phyloP scores from a whole-genome alignment of 2,113 vertebrate genomes.

The Thalassarche chlororhynchos region DNA sequence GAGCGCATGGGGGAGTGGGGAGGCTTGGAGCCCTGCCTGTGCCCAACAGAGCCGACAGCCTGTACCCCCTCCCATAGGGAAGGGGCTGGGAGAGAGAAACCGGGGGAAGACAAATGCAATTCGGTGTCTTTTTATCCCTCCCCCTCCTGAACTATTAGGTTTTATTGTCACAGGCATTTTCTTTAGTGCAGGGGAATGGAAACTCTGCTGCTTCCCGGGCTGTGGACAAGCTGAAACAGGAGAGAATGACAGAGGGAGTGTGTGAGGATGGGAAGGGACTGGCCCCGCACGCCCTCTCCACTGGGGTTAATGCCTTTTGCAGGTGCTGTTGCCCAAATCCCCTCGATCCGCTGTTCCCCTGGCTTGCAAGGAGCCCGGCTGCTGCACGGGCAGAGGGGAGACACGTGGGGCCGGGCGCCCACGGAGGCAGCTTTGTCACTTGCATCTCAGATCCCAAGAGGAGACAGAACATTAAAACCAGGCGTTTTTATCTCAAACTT shows the following conservation, averaged over 20 bases:
- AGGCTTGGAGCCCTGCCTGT: rapidly evolving
- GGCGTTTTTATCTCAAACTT: neutral
- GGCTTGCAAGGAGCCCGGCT: rapidly evolving
- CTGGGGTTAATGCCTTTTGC: slow-evolving; percentile 22
- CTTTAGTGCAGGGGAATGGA: neutral
- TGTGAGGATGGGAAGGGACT: neutral
- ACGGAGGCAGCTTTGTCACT: neutral
- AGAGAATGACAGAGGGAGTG: neutral
- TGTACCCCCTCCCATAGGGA: neutral
- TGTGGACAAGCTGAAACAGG: neutral
- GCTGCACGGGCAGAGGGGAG: neutral
- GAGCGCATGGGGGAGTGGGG: neutral
- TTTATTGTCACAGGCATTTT: slow-evolving; percentile 12
- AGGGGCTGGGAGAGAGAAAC: neutral
- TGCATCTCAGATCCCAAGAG: neutral
- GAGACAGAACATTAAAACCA: neutral
- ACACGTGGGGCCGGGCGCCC: rapidly evolving
- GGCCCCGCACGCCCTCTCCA: neutral
- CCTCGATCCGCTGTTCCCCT: rapidly evolving
- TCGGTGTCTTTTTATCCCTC: neutral
- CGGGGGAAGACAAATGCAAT: neutral
- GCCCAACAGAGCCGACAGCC: rapidly evolving
- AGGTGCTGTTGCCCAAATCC: neutral
- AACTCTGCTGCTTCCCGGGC: slow-evolving; percentile 1
- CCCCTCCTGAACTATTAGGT: neutral